These are phyloP conservation scores for Stenodema calcarata DNA, from an alignment of 2,888 invertebrate genomes.

Conservation along the genomic window DNA sequence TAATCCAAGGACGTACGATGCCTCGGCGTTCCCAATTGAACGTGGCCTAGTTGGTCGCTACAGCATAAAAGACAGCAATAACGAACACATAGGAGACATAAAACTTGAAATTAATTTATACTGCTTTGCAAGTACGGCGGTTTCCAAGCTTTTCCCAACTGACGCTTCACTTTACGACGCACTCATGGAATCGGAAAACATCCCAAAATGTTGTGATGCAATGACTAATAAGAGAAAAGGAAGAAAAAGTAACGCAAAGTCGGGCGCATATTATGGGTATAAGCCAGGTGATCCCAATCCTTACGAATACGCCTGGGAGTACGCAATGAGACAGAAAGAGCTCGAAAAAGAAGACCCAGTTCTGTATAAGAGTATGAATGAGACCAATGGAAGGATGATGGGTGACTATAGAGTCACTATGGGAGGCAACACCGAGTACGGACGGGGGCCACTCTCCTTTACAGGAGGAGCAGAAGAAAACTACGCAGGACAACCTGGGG, in stretches of 20 bases:
- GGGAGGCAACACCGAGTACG: neutral
- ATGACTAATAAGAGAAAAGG: neutral
- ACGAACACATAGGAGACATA: constrained; percentile 39
- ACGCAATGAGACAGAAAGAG: neutral
- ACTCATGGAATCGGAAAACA: neutral
- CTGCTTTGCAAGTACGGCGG: constrained; percentile 7
- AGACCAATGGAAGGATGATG: neutral
- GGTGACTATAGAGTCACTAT: neutral
- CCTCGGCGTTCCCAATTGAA: neutral
- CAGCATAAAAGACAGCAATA: constrained; percentile 2
- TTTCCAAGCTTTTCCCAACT: constrained; percentile 18
- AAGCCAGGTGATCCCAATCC: neutral
- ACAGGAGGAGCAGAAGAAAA: neutral
- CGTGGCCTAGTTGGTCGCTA: constrained; percentile 4
- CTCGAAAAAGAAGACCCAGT: neutral
- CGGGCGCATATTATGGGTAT: neutral
- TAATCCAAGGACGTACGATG: neutral
- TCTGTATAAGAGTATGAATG: neutral
- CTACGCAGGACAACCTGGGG: neutral
- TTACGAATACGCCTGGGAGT: neutral
- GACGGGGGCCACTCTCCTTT: neutral
- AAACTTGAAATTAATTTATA: constrained; percentile 21
- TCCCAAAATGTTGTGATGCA: constrained; percentile 18
- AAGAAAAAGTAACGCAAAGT: neutral
- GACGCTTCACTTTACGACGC: constrained; percentile 34